Percentiles rank a stretch among this genome's conserved stretches.
Conservation (phyloP, 2,113 vertebrate genomes). For the Pelodiscus sinensis region DNA sequence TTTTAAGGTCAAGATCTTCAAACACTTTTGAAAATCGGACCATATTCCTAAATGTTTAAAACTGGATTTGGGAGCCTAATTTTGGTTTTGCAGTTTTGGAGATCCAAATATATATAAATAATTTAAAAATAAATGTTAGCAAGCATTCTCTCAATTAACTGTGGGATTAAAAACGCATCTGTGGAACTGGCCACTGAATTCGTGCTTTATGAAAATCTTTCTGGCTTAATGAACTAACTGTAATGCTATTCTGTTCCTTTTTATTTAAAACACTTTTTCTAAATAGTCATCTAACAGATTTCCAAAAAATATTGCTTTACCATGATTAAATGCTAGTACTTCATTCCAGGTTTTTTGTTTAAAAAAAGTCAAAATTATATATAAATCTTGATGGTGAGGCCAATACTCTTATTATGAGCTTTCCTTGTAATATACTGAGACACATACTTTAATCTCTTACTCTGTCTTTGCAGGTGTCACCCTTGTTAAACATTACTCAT, state of each 20-base stretch:
- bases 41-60: not conserved
- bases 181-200: not conserved
- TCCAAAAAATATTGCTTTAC: not conserved
- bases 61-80: not conserved
- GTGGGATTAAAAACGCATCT: not conserved
- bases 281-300: not conserved
- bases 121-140: not conserved
- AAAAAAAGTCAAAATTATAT: not conserved
- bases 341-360: not conserved
- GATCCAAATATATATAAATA: not conserved
- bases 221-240: not conserved
- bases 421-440: not conserved
- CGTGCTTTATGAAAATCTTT: not conserved
- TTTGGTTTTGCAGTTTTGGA: not conserved
- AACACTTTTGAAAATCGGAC: not conserved
- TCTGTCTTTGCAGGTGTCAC: rapidly evolving
- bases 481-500: not conserved
- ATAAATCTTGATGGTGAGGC: not conserved
- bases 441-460: not conserved
- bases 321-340: not conserved
- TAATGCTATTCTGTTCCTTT: not conserved
- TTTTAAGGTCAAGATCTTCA: not conserved
- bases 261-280: not conserved
- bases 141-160: not conserved
- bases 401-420: not conserved